Evolutionary conservation across 2,888 invertebrate genomes (phyloP).

Genomic region (Yponomeuta evonymella): DNA sequence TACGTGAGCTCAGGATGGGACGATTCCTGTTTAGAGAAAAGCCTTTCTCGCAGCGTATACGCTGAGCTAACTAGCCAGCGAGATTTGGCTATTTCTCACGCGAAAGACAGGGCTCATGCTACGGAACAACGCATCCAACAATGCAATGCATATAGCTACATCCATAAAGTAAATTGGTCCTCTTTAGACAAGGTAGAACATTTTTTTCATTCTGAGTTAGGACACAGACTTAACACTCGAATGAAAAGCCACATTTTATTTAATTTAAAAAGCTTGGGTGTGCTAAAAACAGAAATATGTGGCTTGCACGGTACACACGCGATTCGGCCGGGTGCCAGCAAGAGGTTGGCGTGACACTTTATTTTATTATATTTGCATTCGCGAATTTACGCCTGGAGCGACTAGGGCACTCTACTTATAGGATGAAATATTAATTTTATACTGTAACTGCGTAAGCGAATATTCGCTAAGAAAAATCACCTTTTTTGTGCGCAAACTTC

Average conservation of each 20-base stretch:
- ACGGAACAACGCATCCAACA: background rate
- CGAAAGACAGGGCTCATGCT: background rate
- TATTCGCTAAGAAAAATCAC: background rate
- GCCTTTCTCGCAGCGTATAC: too few species aligned
- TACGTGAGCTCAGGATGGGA: too few species aligned
- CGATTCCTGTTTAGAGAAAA: too few species aligned
- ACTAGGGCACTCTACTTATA: background rate
- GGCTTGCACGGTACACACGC: background rate
- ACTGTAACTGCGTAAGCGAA: constrained; percentile 1
- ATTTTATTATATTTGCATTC: constrained; percentile 26
- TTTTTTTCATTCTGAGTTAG: background rate
- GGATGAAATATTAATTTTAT: constrained; percentile 12
- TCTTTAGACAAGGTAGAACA: background rate
- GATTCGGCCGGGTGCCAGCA: constrained; percentile 23
- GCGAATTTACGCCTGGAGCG: constrained; percentile 2
- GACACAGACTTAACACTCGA: background rate
- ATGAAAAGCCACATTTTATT: constrained; percentile 7
- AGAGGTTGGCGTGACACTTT: constrained; percentile 23
- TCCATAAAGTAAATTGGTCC: background rate
- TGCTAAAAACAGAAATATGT: constrained; percentile 13
- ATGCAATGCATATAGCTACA: background rate
- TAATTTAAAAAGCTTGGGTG: constrained; percentile 5
- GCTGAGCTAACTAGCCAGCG: too few species aligned
- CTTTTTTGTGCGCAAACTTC: background rate
- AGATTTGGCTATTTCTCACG: too few species aligned